phyloP scores from a whole-genome alignment of 1,140 invertebrate genomes.

The Drosophila navojoa region DNA sequence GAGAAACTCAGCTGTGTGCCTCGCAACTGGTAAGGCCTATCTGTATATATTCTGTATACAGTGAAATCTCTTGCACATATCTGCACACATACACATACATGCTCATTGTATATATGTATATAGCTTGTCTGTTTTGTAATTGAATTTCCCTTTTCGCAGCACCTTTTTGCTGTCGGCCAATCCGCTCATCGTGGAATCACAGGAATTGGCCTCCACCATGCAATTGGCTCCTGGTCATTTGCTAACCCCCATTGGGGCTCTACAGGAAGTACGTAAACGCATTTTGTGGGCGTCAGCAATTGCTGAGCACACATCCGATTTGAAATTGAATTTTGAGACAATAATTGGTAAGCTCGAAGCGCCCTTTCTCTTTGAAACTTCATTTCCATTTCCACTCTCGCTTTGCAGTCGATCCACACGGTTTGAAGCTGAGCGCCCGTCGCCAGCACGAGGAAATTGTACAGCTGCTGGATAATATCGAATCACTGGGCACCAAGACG shows the following conservation, averaged over 20 bases:
- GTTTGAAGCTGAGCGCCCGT: constrained; percentile 57
- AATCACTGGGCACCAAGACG: constrained; percentile 56
- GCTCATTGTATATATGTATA: background rate
- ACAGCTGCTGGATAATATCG: constrained; percentile 71
- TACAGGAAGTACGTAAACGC: constrained; percentile 81
- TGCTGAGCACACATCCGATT: constrained; percentile 68
- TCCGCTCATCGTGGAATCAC: constrained; percentile 76
- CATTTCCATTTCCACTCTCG: constrained; percentile 48
- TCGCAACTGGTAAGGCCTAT: constrained; percentile 52
- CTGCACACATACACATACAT: no score
- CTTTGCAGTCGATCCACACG: constrained; percentile 65
- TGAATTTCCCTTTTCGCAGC: constrained; percentile 39
- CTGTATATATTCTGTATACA: no score
- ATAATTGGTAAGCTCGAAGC: constrained; percentile 71
- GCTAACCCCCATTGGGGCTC: constrained; percentile 70
- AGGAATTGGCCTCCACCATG: constrained; percentile 74
- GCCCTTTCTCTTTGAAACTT: constrained; percentile 28
- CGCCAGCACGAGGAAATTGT: constrained; percentile 69
- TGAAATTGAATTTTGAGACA: constrained; percentile 80
- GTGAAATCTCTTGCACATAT: no score
- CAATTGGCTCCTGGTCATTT: constrained; percentile 75
- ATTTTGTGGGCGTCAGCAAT: constrained; percentile 83
- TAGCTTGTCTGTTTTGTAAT: background rate
- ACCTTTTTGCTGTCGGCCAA: constrained; percentile 70
- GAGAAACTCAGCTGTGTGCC: constrained; percentile 65